A percentile compares a stretch with the other conserved stretches of the same genome.
These are phyloP conservation scores for Melanotaenia parkinsoni DNA, from an alignment of 2,797 vertebrate species.

Conservation along the genomic window DNA sequence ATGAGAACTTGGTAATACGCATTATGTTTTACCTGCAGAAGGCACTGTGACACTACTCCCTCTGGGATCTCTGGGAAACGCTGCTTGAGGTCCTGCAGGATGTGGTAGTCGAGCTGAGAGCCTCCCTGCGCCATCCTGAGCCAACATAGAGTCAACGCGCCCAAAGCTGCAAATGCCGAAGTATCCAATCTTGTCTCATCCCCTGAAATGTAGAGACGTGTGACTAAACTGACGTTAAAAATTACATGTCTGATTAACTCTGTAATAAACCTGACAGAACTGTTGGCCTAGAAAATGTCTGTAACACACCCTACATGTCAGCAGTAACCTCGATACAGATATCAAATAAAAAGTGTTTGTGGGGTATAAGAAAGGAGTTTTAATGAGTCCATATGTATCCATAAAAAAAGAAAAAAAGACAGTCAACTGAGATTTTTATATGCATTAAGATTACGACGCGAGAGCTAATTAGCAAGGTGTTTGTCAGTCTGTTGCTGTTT, in stretches of 20 bases:
- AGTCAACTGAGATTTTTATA: background rate
- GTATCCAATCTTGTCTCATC: conserved; percentile 88
- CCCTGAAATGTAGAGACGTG: conserved; percentile 65
- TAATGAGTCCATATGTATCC: background rate
- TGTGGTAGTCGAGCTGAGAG: conserved; percentile 91
- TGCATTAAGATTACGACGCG: conserved; percentile 14
- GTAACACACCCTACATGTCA: conserved; percentile 57
- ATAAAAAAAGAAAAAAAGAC: background rate
- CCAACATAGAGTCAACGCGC: conserved; percentile 86
- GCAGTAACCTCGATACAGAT: conserved; percentile 30
- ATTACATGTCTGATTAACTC: background rate
- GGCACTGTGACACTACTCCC: conserved; percentile 96
- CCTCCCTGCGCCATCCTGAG: conserved; percentile 96
- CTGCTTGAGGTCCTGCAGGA: conserved; percentile 97
- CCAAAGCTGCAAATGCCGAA: conserved; percentile 87
- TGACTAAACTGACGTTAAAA: conserved; percentile 18
- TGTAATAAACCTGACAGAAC: conserved; percentile 5
- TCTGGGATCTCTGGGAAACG: conserved; percentile 98
- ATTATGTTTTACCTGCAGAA: conserved; percentile 90
- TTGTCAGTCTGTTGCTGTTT: conserved; percentile 66
- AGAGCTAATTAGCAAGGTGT: conserved; percentile 14
- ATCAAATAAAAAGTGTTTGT: background rate
- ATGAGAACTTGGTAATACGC: background rate
- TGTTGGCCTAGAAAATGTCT: conserved; percentile 15
- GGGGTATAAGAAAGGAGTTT: conserved; percentile 1